phyloP scores from a whole-genome alignment of 2,113 vertebrate species.

The Macrotis lagotis region DNA sequence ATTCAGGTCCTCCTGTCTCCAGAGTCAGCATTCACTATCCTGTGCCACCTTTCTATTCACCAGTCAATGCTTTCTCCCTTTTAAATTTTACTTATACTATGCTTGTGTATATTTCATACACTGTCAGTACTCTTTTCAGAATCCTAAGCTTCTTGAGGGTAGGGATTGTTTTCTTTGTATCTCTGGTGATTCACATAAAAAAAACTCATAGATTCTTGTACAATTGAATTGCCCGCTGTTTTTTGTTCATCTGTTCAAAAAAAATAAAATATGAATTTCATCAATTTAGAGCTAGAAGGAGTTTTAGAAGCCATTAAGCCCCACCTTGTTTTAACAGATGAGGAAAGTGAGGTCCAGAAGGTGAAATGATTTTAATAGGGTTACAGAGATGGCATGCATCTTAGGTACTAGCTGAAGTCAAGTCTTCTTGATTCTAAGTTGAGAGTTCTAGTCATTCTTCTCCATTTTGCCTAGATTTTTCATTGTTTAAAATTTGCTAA shows the following conservation, averaged over 20 bases:
- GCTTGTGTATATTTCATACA: not conserved
- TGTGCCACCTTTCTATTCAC: not conserved
- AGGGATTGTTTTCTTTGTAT: not conserved
- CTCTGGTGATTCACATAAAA: not conserved
- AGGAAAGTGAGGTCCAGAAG: not conserved
- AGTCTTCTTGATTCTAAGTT: not conserved
- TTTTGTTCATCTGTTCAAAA: not conserved
- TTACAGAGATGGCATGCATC: not conserved
- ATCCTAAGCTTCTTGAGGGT: not conserved
- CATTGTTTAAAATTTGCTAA: not conserved
- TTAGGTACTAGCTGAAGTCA: not conserved
- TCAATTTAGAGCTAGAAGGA: not conserved
- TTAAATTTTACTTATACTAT: not conserved
- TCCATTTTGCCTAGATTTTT: not conserved
- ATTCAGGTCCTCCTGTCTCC: not conserved
- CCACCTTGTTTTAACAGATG: not conserved
- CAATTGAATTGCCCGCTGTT: not conserved
- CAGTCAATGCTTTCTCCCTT: not conserved
- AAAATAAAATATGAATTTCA: not conserved
- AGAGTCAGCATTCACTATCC: not conserved
- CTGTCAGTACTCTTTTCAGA: not conserved
- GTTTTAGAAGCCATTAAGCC: not conserved
- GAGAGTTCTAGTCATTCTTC: not conserved
- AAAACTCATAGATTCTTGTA: not conserved
- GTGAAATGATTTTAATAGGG: not conserved